Conservation (phyloP, 1,140 invertebrate genomes). For the Chlorops oryzae region DNA sequence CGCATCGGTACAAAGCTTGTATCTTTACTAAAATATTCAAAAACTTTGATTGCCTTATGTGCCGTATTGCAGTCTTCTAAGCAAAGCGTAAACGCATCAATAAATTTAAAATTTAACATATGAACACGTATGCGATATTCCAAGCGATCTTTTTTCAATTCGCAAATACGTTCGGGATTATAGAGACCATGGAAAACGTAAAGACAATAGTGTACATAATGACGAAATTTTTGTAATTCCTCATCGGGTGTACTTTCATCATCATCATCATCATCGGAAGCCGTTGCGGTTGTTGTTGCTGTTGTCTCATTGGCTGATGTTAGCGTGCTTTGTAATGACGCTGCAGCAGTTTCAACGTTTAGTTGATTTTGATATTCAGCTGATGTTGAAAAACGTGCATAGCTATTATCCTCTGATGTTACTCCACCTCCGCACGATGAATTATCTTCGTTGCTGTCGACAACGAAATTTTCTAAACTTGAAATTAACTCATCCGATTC, state of each 20-base stretch:
- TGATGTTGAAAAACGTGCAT: constrained; percentile 29
- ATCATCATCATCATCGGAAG: constrained; percentile 10
- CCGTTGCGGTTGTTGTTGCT: background rate
- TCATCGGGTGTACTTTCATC: constrained; percentile 23
- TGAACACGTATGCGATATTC: constrained; percentile 44
- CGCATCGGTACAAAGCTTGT: constrained; percentile 43
- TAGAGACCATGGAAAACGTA: constrained; percentile 54
- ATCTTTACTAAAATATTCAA: constrained; percentile 47
- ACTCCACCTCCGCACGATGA: no score
- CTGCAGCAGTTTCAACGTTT: no score
- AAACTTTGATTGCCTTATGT: constrained; percentile 36
- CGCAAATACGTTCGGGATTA: constrained; percentile 49
- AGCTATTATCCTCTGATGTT: constrained; percentile 42
- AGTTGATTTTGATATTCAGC: no score
- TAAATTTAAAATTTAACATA: constrained; percentile 45
- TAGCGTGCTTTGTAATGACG: no score
- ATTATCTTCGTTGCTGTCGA: constrained; percentile 28
- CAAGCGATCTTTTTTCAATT: constrained; percentile 31
- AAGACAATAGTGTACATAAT: constrained; percentile 53
- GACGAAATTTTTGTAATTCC: constrained; percentile 28
- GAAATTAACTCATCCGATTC: constrained; percentile 43
- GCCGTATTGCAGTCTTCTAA: constrained; percentile 32
- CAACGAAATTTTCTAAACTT: constrained; percentile 41
- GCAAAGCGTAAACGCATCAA: constrained; percentile 41
- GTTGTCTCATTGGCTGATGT: no score